Percentiles rank a stretch among this genome's conserved stretches.
Evolutionary conservation across 2,888 invertebrate genomes (phyloP).

Genomic region (Blomia tropicalis): DNA sequence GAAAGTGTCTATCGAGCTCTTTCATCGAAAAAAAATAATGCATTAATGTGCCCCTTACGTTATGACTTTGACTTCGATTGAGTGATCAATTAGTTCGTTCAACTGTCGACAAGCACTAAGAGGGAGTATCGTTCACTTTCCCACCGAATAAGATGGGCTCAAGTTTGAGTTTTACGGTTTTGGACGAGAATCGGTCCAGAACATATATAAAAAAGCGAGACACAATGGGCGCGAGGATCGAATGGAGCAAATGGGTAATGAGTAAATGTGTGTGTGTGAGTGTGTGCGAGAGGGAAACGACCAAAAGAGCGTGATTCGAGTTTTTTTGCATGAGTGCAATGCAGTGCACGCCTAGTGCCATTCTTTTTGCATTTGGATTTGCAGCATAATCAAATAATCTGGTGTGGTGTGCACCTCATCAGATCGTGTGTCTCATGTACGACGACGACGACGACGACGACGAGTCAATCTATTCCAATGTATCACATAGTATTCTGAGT

Average conservation of each 20-base stretch:
- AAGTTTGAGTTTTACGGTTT: no score
- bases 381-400: slow-evolving; percentile 13
- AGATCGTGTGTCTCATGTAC: no score
- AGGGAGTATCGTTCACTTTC: background rate
- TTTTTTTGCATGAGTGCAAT: background rate
- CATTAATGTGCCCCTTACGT: no score
- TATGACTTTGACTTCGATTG: background rate
- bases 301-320: slow-evolving; percentile 4
- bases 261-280: no score
- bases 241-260: no score
- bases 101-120: background rate
- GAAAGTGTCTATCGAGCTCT: no score
- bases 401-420: background rate
- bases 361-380: background rate
- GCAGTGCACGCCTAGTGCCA: slow-evolving; percentile 9
- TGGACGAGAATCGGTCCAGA: no score
- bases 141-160: background rate
- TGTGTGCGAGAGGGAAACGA: no score
- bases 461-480: slow-evolving; percentile 2
- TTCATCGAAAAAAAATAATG: no score
- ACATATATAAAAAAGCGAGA: no score
- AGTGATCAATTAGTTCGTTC: slow-evolving; percentile 1
- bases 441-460: no score
- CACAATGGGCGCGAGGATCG: no score
- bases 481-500: background rate